These are phyloP conservation scores for Acinonyx jubatus DNA, from an alignment of 2,113 vertebrate species.

Conservation along the genomic window DNA sequence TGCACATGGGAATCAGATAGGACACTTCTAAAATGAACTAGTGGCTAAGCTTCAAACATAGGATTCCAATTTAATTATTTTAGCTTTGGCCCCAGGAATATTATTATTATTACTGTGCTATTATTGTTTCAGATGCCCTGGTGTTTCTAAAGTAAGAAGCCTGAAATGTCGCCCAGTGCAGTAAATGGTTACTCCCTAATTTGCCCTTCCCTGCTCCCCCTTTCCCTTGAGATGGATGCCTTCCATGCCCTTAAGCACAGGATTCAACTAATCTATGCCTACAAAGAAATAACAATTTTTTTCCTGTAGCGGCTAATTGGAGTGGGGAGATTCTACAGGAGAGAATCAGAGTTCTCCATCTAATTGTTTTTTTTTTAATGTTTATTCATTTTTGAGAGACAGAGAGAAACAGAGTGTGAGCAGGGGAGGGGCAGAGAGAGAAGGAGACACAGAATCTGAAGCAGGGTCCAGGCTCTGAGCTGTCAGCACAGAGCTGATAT, in stretches of 20 bases:
- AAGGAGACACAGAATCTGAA: too few species aligned
- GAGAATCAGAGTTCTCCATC: not conserved
- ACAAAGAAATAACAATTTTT: not conserved
- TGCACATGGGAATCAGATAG: not conserved
- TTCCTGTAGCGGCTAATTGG: not conserved
- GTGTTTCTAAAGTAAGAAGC: not conserved
- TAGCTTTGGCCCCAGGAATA: not conserved
- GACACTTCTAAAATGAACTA: not conserved
- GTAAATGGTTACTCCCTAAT: not conserved
- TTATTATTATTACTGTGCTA: not conserved
- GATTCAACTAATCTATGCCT: not conserved
- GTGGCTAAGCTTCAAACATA: not conserved
- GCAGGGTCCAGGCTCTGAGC: too few species aligned
- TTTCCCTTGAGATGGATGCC: not conserved
- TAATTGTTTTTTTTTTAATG: too few species aligned
- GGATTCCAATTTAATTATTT: not conserved
- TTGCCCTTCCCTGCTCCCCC: not conserved
- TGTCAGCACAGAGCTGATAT: too few species aligned
- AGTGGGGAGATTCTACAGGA: not conserved
- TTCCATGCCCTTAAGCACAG: not conserved
- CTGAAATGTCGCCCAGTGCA: too few species aligned
- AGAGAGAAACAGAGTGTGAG: too few species aligned
- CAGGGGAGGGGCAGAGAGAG: too few species aligned
- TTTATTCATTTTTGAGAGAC: too few species aligned
- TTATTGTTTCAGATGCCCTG: not conserved